phyloP scores from a whole-genome alignment of 2,113 vertebrate species.

The Phyllostomus discolor region DNA sequence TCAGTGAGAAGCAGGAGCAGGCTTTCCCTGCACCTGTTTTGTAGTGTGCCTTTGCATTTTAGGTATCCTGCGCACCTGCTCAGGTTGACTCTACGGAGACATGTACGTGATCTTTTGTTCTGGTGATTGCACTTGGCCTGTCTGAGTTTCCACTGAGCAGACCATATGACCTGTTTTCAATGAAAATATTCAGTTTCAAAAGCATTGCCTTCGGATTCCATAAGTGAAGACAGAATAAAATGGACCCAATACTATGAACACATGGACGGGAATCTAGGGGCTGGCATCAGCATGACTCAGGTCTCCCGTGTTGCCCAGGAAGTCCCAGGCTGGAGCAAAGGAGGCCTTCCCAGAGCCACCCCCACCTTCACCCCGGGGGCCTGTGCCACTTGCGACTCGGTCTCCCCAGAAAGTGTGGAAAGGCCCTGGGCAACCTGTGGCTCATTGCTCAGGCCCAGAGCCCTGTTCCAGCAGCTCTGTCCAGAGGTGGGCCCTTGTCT shows the following conservation, averaged over 20 bases:
- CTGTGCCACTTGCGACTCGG: not conserved
- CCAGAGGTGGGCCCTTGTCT: not conserved
- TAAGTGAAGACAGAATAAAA: not conserved
- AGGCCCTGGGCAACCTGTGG: not conserved
- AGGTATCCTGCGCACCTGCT: not conserved
- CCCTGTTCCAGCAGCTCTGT: not conserved
- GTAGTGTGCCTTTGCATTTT: not conserved
- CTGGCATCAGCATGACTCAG: not conserved
- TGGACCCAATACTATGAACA: not conserved
- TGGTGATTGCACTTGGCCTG: not conserved
- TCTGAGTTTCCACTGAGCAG: not conserved
- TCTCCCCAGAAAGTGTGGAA: not conserved
- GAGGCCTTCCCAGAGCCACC: not conserved
- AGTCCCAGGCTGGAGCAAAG: not conserved
- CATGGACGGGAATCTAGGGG: not conserved
- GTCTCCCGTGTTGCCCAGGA: not conserved
- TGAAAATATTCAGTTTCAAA: slow-evolving; percentile 26
- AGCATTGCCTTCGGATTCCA: not conserved
- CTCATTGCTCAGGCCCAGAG: not conserved
- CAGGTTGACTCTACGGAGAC: not conserved
- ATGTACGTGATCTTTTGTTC: not conserved
- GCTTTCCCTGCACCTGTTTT: not conserved
- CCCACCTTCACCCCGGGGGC: too few species aligned
- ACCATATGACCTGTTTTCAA: not conserved
- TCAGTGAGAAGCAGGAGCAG: not conserved